Evolutionary conservation across 2,113 vertebrate species (phyloP).

Genomic region (Mandrillus leucophaeus): DNA sequence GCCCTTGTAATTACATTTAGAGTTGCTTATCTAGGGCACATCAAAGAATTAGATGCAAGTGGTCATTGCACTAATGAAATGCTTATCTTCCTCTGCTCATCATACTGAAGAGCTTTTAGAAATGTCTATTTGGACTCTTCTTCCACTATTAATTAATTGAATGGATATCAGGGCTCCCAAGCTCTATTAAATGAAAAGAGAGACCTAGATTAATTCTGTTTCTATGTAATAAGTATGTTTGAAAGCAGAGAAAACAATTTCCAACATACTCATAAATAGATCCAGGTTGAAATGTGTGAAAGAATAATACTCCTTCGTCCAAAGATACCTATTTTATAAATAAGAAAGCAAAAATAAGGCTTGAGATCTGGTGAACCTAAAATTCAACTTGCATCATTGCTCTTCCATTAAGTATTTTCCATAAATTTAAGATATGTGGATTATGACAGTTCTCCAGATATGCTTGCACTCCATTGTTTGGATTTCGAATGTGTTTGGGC

Average conservation of each 20-base stretch:
- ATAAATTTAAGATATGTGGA: background rate
- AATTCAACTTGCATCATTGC: background rate
- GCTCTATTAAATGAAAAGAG: constrained; percentile 46
- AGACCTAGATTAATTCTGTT: constrained; percentile 47
- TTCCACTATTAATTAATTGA: constrained; percentile 69
- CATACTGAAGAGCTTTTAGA: constrained; percentile 66
- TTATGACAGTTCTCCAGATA: background rate
- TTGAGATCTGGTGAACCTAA: background rate
- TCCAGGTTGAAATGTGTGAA: background rate
- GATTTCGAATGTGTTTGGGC: background rate
- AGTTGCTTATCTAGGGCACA: constrained; percentile 68
- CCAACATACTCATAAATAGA: background rate
- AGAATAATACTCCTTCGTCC: background rate
- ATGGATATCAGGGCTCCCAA: constrained; percentile 34
- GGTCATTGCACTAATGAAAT: constrained; percentile 71
- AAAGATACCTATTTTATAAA: background rate
- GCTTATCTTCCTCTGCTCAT: constrained; percentile 64
- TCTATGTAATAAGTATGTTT: background rate
- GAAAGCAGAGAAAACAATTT: constrained; percentile 37
- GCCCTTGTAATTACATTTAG: constrained; percentile 66
- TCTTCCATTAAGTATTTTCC: background rate
- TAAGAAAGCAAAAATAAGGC: background rate
- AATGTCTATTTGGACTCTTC: constrained; percentile 55
- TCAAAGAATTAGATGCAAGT: constrained; percentile 73
- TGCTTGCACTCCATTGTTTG: background rate